Evolutionary conservation across 2,888 invertebrate species (phyloP).

Genomic region (Eudasyphora cyanicolor): DNA sequence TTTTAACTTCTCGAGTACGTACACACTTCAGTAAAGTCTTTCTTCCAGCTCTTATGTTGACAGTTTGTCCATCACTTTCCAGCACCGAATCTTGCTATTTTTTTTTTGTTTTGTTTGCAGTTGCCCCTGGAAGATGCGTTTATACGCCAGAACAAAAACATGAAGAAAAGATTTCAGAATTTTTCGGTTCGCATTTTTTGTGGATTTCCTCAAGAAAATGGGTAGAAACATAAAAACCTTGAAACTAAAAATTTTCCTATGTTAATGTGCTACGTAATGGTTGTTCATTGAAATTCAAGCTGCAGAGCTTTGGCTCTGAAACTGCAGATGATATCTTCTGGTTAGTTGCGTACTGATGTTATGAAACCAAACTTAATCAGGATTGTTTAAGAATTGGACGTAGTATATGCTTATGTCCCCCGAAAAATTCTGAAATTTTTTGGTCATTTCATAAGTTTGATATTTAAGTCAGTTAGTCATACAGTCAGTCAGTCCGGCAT

Average conservation of each 20-base stretch:
- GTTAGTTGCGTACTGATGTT: background rate
- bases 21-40: constrained; percentile 45
- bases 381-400: constrained; percentile 45
- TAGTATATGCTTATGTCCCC: background rate
- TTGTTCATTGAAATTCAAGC: background rate
- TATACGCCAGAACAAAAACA: constrained; percentile 24
- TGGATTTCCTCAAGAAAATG: background rate
- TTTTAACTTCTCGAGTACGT: background rate
- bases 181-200: too few species aligned
- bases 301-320: too few species aligned
- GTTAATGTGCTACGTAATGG: constrained; percentile 23
- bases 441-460: constrained; percentile 33
- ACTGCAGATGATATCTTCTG: background rate
- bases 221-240: background rate
- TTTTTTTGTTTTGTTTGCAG: background rate
- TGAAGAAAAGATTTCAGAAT: background rate
- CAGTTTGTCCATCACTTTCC: constrained; percentile 61
- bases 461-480: constrained; percentile 32
- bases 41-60: constrained; percentile 56
- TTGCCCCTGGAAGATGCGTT: constrained; percentile 37
- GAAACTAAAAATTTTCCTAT: constrained; percentile 30
- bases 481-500: background rate
- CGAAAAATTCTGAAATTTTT: background rate
- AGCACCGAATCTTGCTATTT: constrained; percentile 9
- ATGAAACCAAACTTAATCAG: constrained; percentile 57